Base-by-base conservation (phyloP, 1,140 invertebrate species). In the Medauroidea extradentata region DNA sequence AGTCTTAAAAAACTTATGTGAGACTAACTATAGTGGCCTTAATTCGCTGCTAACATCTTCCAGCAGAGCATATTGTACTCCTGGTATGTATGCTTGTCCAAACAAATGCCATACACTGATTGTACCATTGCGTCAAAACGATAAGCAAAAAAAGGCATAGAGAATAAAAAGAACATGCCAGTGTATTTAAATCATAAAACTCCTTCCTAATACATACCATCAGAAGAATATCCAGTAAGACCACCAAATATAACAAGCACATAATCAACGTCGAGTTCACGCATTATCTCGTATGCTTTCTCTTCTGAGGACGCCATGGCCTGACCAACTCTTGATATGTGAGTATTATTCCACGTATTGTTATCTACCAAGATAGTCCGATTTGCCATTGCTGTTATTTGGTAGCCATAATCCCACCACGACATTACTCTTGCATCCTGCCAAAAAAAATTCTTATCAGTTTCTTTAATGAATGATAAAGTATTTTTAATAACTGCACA, bases 351-450 rank as follows among this genome's bases (percentile, higher is more conserved):
- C 96, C 96, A 99, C 8, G 96, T 99, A 71, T 99, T 99, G 76
- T 99, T 99, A 74, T 99, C 96, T n/a, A 99, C 96, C 65, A 99
- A 79, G 64, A 98, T 96, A 3, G 96, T 98, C 43, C 96, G 82
- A 83, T 99, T 99, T 3, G 95, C 96, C 95, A 99, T 98, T 13
- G 94, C 94, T 19, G 96, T 98, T 78, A 99, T 98, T 78, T 99
- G 96, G 78, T 99, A 99, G 5, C 96, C 96, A 78, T 99, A 99
- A 86, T 99, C 96, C 96, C 96, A 99, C 96, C 96, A 98, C 1
- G 94, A 97, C 96, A 99, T 99, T 39, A 99, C 87, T 77, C 93
- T 91, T 3, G 95, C 88, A 79, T 97, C 88, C 88, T 93, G 64
- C 49, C 57, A 60, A 38, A 65, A 57, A 66, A 50, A 69, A 34